Evolutionary conservation across 2,888 invertebrate species (phyloP), one percentile per base, ranked within the genome.

Genomic region (Megalurothrips usitatus): DNA sequence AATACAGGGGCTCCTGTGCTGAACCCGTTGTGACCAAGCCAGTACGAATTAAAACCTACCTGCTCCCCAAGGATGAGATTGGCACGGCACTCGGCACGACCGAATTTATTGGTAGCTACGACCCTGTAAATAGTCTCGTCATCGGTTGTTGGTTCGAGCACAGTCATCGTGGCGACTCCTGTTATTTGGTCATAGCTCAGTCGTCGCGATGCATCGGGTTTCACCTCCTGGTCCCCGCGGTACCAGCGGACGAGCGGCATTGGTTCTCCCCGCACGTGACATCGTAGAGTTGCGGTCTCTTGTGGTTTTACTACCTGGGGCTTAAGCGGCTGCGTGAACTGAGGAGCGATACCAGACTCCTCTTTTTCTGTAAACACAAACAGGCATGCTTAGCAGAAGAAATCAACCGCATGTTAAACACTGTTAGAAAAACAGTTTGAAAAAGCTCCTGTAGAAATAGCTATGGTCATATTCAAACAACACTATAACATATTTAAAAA

Each of bases 231-330:
- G 14, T 90, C 90, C 48, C 90, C 90, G 79, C 90, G 90, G 85
- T 90, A 93, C 93, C 94, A 94, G 86, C 91, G 91, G 6, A 95
- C 90, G 83, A 90, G 89, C 9, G 94, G 94, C 48, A 89, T 89
- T 19, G 95, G 94, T 80, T 89, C 89, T 79, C 93, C 94, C 1
- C 89, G 88, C 2, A 95, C 92, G 80, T 89, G 89, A 85, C 94
- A 94, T 84, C 91, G 90, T 34, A 95, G 87, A 23, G 89, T 87
- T 1, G 93, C 92, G 83, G 90, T 89, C 79, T 91, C 89, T 81
- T 91, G 90, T 85, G 92, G 90, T 86, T 91, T 90, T 34, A 90
- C 89, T 84, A 92, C 89, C 83, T 90, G 87, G 47, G 93, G 92
- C 86, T 92, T 91, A 80, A 94, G 88, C 11, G 93, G 92, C 85